phyloP scores from a whole-genome alignment of 1,140 invertebrate species.

The Papilio xuthus region DNA sequence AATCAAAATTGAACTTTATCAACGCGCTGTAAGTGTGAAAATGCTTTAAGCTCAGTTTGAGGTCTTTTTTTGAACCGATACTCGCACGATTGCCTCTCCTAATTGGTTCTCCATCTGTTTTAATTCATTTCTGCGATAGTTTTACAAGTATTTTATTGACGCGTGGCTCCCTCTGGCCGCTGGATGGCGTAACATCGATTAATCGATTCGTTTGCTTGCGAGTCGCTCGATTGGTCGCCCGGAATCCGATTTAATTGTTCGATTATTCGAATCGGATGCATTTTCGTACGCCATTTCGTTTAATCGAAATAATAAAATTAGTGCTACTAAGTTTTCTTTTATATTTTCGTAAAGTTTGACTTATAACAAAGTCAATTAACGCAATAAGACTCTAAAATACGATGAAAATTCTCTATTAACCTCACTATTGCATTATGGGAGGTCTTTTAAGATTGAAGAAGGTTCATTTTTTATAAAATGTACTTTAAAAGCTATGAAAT shows the following conservation, averaged over 20 bases:
- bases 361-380: conserved; percentile 9
- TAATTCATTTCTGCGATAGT: conserved; percentile 80
- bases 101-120: conserved; percentile 80
- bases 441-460: conserved; percentile 52
- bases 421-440: conserved; percentile 54
- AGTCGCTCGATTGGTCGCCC: conserved; percentile 63
- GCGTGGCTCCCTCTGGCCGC: conserved; percentile 74
- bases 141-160: conserved; percentile 81
- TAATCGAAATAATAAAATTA: conserved; percentile 13
- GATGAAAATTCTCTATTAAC: conserved; percentile 33
- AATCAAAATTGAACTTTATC: conserved; percentile 56
- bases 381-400: conserved; percentile 4
- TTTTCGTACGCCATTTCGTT: conserved; percentile 25
- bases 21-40: conserved; percentile 48
- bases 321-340: background rate
- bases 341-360: background rate
- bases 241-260: conserved; percentile 57
- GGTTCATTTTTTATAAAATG: conserved; percentile 21
- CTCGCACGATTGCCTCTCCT: conserved; percentile 79
- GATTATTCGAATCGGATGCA: conserved; percentile 49
- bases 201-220: conserved; percentile 77
- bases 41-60: conserved; percentile 47
- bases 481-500: conserved; percentile 39
- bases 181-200: conserved; percentile 68
- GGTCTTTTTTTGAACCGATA: conserved; percentile 73